Evolutionary conservation across 2,113 vertebrate species (phyloP).

Genomic region (Tauraco erythrolophus): DNA sequence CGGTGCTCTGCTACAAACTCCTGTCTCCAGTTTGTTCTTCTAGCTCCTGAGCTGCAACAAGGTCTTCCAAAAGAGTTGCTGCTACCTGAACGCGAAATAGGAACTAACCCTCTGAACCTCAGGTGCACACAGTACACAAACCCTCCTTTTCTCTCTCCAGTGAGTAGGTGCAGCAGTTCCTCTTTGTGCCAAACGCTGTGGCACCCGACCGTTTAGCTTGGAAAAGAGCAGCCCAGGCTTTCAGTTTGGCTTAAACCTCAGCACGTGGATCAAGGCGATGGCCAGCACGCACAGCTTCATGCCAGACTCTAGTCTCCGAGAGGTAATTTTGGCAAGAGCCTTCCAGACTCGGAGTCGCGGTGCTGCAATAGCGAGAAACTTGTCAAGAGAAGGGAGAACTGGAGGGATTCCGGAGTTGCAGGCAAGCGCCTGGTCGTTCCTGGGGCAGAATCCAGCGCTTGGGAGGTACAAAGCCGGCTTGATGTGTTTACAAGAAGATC

Average conservation of each 20-base stretch:
- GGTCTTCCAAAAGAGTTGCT: neutral
- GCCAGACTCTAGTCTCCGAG: neutral
- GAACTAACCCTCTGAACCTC: neutral
- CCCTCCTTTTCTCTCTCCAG: neutral
- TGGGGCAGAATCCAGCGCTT: neutral
- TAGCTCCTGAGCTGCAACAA: neutral
- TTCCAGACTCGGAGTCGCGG: neutral
- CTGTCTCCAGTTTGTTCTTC: neutral
- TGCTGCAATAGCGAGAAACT: neutral
- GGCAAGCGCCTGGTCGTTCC: accelerated
- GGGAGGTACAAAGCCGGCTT: neutral
- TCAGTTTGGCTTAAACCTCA: neutral
- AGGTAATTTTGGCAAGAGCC: neutral
- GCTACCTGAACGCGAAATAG: neutral
- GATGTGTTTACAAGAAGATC: neutral
- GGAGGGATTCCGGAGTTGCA: neutral
- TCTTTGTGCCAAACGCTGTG: neutral
- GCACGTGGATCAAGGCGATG: accelerated
- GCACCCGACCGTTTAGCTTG: neutral
- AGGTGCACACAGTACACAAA: neutral
- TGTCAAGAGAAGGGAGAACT: neutral
- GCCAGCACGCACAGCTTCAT: neutral
- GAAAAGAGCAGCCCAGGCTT: neutral
- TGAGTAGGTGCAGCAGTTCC: accelerated
- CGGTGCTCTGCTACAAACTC: neutral